Evolutionary conservation across 1,140 invertebrate genomes (phyloP), one percentile per base, ranked within the genome.

Genomic region (Marisa cornuarietis): DNA sequence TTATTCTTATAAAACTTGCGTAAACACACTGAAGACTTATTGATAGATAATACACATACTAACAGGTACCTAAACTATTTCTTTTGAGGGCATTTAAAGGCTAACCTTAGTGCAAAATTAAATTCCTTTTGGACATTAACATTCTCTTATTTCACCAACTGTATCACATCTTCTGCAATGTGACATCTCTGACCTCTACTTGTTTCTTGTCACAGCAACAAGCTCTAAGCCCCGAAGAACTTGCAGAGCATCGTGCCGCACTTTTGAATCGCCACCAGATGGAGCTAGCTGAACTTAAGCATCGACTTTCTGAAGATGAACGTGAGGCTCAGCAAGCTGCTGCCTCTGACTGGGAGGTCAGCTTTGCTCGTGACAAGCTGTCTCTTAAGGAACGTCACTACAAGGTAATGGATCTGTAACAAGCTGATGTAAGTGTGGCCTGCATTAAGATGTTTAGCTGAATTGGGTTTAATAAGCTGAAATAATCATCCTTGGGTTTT

Each of bases 381-480:
- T 83, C 87, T 22, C 81, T 89, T 51, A 89, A 89, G 78, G 89
- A 90, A 72, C 88, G 86, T 78, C 89, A 90, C 78, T 90, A 90
- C 79, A 89, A 89, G 86, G 88, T 90, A 82, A 58, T 14, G 16
- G 16, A 58, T 9, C 11, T 14, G 54, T 42, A 58, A 1, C 11
- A 58, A 18, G 54, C 54, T 58, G 54, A 58, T 58, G 11, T 11
- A 14, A 58, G 8, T 18, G 16, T 8, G 11, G 54, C 11, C 54
- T 58, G 54, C 31, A 58, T 18, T 18, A 58, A 11, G 54, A 18
- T 3, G 54, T 18, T 42, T 42, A 42, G 31, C 31, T 42, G 2
- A 42, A 42, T 42, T 42, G 31, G 31, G 31, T 42, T 42, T 42
- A 42, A 6, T 42, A 42, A 42, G 31, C 31, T 42, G 31, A 42